Base-by-base conservation (phyloP, 2,797 vertebrate genomes). In the Prionace glauca region DNA sequence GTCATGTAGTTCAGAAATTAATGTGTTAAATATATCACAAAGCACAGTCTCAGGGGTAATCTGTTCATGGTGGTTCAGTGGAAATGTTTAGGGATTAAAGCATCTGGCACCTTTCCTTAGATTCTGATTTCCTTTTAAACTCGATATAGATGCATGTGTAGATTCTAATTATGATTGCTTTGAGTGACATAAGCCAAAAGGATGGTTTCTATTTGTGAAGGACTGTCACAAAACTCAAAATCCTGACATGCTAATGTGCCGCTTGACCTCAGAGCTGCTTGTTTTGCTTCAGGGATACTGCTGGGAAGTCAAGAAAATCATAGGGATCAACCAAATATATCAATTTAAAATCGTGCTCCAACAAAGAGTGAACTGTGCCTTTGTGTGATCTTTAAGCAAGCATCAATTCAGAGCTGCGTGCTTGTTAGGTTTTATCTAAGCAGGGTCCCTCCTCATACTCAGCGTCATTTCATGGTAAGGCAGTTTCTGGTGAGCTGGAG, bases 361-460 rank as follows among this genome's bases (percentile, higher is more conserved):
- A 91, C 60, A 91, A 91, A 65, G 88, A 65, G 88, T 16, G n/a
- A 91, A 91, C 88, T n/a, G 56, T 20, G 88, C 56, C 88, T n/a
- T 32, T 91, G 60, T 65, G 88, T n/a, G 56, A n/a, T 91, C 88
- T n/a, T 14, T 62, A 62, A 90, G 26, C 87, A 56, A 56, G 62
- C 56, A 7, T 65, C 60, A 91, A 62, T n/a, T 91, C 32, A 20
- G 81, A 84, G 36, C 45, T 20, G 81, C 1, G 36, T 84, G 60
- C 62, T 65, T 65, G 20, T 62, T 65, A 14, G 32, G 7, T 60
- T 50, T 91, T 65, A 32, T n/a, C 14, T 18, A 91, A 91, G 56
- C 12, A 65, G 56, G 29, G 60, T 65, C 88, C 29, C 29, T 65
- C 65, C 11, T 32, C 24, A 60, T 16, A 90, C 32, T 56, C 50